Percentiles rank a stretch among this genome's conserved stretches.
phyloP scores from a whole-genome alignment of 2,888 invertebrate genomes.

The Orthosia incerta region DNA sequence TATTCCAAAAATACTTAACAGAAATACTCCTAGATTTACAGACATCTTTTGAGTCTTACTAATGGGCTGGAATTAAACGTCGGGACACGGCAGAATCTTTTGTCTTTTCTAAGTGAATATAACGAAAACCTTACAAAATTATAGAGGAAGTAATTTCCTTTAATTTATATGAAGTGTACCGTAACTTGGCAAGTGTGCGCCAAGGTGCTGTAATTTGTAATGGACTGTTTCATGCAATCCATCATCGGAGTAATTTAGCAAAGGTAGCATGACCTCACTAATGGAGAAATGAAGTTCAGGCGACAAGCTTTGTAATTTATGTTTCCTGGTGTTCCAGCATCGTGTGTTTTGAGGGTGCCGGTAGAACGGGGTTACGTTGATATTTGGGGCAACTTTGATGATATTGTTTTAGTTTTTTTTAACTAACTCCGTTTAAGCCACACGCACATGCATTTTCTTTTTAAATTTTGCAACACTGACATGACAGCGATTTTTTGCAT shows the following conservation, averaged over 20 bases:
- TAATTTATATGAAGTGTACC: slow-evolving; percentile 50
- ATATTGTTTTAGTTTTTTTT: no score
- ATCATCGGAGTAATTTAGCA: slow-evolving; percentile 76
- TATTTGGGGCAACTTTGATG: no score
- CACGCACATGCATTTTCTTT: no score
- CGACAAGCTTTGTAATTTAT: slow-evolving; percentile 70
- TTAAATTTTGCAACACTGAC: no score
- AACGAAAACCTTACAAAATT: slow-evolving; percentile 42
- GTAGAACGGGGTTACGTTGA: no score
- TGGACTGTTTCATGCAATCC: slow-evolving; percentile 71
- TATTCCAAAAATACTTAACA: not conserved
- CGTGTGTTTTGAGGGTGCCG: slow-evolving; percentile 24
- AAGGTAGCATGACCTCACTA: slow-evolving; percentile 74
- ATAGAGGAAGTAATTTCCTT: slow-evolving; percentile 39
- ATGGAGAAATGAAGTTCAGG: slow-evolving; percentile 77
- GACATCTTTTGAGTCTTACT: slow-evolving; percentile 23
- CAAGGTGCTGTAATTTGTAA: slow-evolving; percentile 68
- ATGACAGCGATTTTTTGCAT: no score
- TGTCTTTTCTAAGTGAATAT: slow-evolving; percentile 34
- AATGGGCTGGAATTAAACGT: slow-evolving; percentile 33
- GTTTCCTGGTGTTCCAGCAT: slow-evolving; percentile 54
- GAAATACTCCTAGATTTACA: slow-evolving; percentile 22
- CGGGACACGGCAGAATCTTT: slow-evolving; percentile 18
- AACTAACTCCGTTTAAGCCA: no score
- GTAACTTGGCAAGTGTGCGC: slow-evolving; percentile 49